Base-by-base conservation (phyloP, 53 echinoderm and acorn worm species). In the Hippasteria phrygiana region DNA sequence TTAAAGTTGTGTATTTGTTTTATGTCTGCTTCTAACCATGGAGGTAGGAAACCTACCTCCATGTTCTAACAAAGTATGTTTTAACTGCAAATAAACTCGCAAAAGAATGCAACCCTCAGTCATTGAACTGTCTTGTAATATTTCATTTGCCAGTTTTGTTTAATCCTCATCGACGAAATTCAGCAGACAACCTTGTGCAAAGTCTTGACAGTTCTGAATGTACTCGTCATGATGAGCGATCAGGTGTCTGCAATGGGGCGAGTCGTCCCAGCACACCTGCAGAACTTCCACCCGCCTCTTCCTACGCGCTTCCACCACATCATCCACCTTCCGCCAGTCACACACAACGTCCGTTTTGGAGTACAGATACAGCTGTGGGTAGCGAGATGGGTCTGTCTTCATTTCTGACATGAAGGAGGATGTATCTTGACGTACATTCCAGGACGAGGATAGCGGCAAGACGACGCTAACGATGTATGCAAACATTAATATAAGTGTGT, bases 281-380 rank as follows among this genome's bases (percentile, higher is more conserved):
- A 78, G 66, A 14, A 96, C 96, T 4, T 94, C 75, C 17, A 89
- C 87, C n/a, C 90, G 88, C 33, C 59, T 39, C 72, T 85, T 76
- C 4, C 85, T 55, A 16, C 91, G 91, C 62, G 86, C 91, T 77
- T 92, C 93, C 62, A 98, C 92, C 41, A 91, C 78, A 35, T 80
- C 91, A 42, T 96, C 94, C 28, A 98, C 73, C 17, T 14, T 47
- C 42, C 56, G 54, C 75, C 82, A 96, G 12, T 91, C 81, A 50
- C 93, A 86, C 26, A 96, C 33, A 10, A 40, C 45, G 53, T 98
- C 98, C 32, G 74, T 75, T 71, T 92, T 94, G 14, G 98, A 98
- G 80, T 98, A 96, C 17, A 98, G 78, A 53, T 88, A 94, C 55
- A 96, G 91, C 65, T 93, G 94, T 3, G 98, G 98, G 43, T 77